Percentiles rank a stretch among this genome's conserved stretches.
phyloP scores from a whole-genome alignment of 2,113 vertebrate genomes.

The Megaleporinus macrocephalus region DNA sequence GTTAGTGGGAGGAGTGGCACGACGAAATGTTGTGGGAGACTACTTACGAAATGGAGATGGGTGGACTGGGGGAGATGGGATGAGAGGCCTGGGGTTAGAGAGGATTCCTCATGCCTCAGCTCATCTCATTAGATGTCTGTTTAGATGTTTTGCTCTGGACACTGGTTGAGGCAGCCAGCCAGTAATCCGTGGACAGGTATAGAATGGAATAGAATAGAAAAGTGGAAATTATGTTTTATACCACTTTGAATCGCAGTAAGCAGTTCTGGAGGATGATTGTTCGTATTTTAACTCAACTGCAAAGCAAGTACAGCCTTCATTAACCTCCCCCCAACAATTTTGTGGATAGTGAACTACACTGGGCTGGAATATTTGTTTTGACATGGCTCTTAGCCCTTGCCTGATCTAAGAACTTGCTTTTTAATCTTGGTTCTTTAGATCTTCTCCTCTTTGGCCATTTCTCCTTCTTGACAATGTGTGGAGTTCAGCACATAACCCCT shows the following conservation, averaged over 20 bases:
- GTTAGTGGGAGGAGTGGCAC: conserved; percentile 43
- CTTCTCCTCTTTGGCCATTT: too few relatives aligned
- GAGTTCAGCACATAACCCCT: too few relatives aligned
- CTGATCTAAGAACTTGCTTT: too few relatives aligned
- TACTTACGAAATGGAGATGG: conserved; percentile 40
- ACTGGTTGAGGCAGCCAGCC: not conserved
- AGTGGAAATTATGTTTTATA: not conserved
- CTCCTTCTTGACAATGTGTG: too few relatives aligned
- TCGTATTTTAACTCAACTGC: too few relatives aligned
- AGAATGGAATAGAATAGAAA: not conserved
- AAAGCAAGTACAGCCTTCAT: too few relatives aligned
- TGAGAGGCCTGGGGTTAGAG: conserved; percentile 17
- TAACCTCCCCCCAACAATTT: too few relatives aligned
- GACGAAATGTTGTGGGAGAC: conserved; percentile 32
- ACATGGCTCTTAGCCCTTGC: too few relatives aligned
- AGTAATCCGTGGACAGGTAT: not conserved
- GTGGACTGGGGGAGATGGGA: conserved; percentile 24
- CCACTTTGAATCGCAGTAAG: not conserved
- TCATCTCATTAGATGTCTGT: not conserved
- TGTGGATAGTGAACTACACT: too few relatives aligned
- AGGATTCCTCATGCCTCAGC: not conserved
- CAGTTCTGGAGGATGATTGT: too few relatives aligned
- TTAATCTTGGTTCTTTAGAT: too few relatives aligned
- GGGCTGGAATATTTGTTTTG: too few relatives aligned
- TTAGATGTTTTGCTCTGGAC: not conserved